Evolutionary conservation across 2,113 vertebrate genomes (phyloP), one percentile per base, ranked within the genome.

Genomic region (Leiothrix lutea): DNA sequence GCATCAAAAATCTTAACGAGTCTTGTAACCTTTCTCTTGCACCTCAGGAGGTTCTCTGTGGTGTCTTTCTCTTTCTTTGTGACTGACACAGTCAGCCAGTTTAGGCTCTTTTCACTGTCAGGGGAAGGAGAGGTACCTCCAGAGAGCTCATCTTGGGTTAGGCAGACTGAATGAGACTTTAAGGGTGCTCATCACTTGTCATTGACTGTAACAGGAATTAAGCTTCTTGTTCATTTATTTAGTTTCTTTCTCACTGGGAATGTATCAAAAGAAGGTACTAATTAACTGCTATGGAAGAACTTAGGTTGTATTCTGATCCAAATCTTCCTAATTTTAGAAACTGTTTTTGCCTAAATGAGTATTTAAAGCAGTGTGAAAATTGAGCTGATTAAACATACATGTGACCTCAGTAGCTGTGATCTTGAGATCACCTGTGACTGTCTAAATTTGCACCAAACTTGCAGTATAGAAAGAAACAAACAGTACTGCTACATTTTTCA

Each of bases 31-130:
- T 94, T 95, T 95, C 91, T 94, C 56, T 42, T 40, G 33, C 91
- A 13, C 86, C 72, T 54, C 83, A 74, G 92, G 95, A 96, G 92
- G 69, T 86, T 92, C 85, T 80, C 88, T 86, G 64, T 66, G 47
- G 82, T 95, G 72, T 94, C 82, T 86, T 82, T 94, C 61, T 91
- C 54, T 77, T 83, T 78, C 78, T n/a, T 75, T 93, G 86, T 93
- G 79, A 73, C 58, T 90, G 94, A 80, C 67, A 35, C 4, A 73
- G 92, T 75, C 66, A 91, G 92, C 50, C 78, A 58, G 83, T 64
- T 93, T 31, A 86, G 83, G 35, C 64, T 70, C 60, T 93, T 96
- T 90, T 92, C 72, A 51, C 58, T 86, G 56, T 70, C 92, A 66
- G 2, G 67, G 92, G 85, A 91, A 80, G 71, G 28, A 92, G 80